A percentile compares a stretch with the other conserved stretches of the same genome.
These are phyloP conservation scores for Lethenteron reissneri DNA, from an alignment of 2,113 vertebrate species.

Conservation along the genomic window DNA sequence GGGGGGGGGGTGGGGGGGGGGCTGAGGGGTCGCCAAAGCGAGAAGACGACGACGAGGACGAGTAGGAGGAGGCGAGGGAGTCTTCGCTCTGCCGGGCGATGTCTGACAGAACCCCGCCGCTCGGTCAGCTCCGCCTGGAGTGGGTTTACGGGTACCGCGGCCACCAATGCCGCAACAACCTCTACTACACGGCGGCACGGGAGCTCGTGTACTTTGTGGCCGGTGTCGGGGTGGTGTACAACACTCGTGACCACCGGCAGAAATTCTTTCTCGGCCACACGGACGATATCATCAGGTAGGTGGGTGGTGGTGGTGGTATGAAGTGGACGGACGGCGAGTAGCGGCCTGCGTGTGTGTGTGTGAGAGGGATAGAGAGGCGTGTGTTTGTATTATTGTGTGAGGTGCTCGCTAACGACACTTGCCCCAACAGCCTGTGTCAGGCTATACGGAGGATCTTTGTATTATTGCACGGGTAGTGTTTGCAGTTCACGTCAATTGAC, in stretches of 20 bases:
- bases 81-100: slow-evolving; percentile 24
- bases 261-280: slow-evolving; percentile 97
- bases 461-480: no score
- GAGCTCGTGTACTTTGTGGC: slow-evolving; percentile 96
- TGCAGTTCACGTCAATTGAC: no score
- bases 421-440: no score
- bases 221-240: slow-evolving; percentile 87
- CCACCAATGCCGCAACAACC: slow-evolving; percentile 95
- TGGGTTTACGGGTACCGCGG: slow-evolving; percentile 94
- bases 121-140: slow-evolving; percentile 75
- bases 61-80: neutral
- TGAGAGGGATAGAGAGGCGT: no score
- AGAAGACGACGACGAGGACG: neutral
- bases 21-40: neutral
- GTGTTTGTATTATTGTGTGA: no score
- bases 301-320: neutral
- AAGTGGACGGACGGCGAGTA: neutral
- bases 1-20: no score
- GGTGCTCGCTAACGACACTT: no score
- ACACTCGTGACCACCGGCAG: slow-evolving; percentile 79
- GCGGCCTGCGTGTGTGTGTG: neutral
- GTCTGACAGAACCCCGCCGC: slow-evolving; percentile 80
- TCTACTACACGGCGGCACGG: slow-evolving; percentile 82
- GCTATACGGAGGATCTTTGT: no score
- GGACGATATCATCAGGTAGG: slow-evolving; percentile 94